Percentiles rank a stretch among this genome's conserved stretches.
phyloP scores from a whole-genome alignment of 2,797 vertebrate species.

The Etheostoma perlongum region DNA sequence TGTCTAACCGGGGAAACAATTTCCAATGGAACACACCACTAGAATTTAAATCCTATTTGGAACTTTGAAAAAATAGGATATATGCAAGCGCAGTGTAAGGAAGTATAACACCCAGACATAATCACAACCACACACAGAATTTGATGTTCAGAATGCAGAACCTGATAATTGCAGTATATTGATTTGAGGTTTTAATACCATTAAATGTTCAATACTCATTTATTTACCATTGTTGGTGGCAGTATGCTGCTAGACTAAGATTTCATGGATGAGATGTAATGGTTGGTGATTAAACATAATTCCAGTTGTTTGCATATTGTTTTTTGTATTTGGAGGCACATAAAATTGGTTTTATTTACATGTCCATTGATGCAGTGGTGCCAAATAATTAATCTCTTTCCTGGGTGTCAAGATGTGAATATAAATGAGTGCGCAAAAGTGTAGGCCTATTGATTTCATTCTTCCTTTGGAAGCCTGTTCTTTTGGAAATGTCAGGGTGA shows the following conservation, averaged over 20 bases:
- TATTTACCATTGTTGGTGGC: constrained; percentile 1
- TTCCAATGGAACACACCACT: not conserved
- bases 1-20: not conserved
- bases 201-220: constrained; percentile 18
- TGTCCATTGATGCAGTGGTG: constrained; percentile 45
- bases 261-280: constrained; percentile 17
- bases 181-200: constrained; percentile 18
- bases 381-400: constrained; percentile 56
- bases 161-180: not conserved
- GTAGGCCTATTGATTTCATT: constrained; percentile 65
- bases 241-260: not conserved
- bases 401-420: constrained; percentile 62
- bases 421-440: constrained; percentile 59
- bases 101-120: not conserved
- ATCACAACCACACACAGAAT: not conserved
- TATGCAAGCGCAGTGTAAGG: too few relatives aligned
- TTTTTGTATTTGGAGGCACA: constrained; percentile 30
- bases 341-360: constrained; percentile 35
- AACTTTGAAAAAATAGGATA: not conserved
- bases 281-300: constrained; percentile 31
- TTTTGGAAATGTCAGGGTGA: constrained; percentile 58
- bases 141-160: constrained; percentile 4
- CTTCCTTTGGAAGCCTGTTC: constrained; percentile 45
- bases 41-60: not conserved
- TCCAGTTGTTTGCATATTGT: constrained; percentile 20